Percentiles rank a stretch among this genome's conserved stretches.
Conservation (phyloP, 2,888 invertebrate genomes). For the Erebia palarica region DNA sequence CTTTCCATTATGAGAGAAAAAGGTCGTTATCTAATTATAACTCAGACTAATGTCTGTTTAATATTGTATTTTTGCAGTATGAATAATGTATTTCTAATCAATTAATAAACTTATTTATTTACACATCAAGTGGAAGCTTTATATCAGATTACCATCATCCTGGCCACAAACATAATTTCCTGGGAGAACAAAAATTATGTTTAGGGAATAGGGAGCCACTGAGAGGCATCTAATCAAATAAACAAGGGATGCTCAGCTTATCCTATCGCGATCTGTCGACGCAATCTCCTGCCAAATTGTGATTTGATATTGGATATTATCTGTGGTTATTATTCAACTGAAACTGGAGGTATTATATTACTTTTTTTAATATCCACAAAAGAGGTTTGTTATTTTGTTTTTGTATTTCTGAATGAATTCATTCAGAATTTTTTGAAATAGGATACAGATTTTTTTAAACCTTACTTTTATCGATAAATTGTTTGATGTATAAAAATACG, state of each 20-base stretch:
- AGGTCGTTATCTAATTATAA: too few species aligned
- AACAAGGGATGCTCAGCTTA: slow-evolving; percentile 59
- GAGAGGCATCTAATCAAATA: slow-evolving; percentile 63
- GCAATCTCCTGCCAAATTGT: slow-evolving; percentile 69
- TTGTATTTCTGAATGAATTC: too few species aligned
- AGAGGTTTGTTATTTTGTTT: slow-evolving; percentile 23
- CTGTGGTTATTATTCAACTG: slow-evolving; percentile 39
- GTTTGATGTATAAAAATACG: too few species aligned
- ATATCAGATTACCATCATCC: slow-evolving; percentile 35
- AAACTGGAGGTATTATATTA: slow-evolving; percentile 51
- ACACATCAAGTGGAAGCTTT: slow-evolving; percentile 11
- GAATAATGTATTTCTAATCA: neutral
- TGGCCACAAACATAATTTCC: slow-evolving; percentile 51
- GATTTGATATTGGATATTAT: slow-evolving; percentile 71
- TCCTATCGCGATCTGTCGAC: slow-evolving; percentile 60
- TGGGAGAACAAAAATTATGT: slow-evolving; percentile 52
- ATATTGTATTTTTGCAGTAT: too few species aligned
- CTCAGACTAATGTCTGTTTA: too few species aligned
- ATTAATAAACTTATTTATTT: slow-evolving; percentile 2
- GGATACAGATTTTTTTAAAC: too few species aligned
- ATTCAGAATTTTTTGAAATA: too few species aligned
- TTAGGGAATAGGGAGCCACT: slow-evolving; percentile 63
- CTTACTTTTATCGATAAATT: too few species aligned
- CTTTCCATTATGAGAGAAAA: too few species aligned
- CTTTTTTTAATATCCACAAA: slow-evolving; percentile 43